phyloP scores from a whole-genome alignment of 2,113 vertebrate species.

The human (Homo sapiens) region GRCh38 chr3:45798001-45798500 shows the following conservation, averaged over 20 bases:
- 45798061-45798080: accelerated
- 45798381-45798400: neutral
- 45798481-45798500: neutral
- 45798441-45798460: neutral
- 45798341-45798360: neutral
- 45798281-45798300: accelerated
- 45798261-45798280: accelerated
- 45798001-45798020: neutral
- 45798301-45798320: neutral
- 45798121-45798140: accelerated
- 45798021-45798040: neutral
- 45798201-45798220: accelerated
- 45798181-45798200: accelerated
- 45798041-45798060: neutral
- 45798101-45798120: accelerated
- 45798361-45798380: neutral
- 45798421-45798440: neutral
- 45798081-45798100: neutral
- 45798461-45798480: neutral
- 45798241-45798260: neutral
- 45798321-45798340: accelerated
- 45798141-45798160: neutral
- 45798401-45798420: neutral
- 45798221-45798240: neutral
- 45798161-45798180: accelerated